phyloP scores from a whole-genome alignment of 2,888 invertebrate species.

The Drosophila silvestris region DNA sequence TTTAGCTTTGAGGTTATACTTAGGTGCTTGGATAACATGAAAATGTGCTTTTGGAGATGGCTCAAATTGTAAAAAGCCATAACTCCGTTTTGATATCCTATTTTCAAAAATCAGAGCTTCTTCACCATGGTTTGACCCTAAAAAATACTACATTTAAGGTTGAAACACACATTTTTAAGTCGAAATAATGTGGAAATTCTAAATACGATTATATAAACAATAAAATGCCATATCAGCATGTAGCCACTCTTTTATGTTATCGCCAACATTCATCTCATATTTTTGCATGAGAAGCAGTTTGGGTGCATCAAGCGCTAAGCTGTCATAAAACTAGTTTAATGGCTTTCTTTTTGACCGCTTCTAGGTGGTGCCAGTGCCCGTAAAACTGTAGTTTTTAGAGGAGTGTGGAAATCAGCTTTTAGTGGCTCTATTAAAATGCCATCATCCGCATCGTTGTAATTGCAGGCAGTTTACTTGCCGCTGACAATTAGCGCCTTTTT shows the following conservation, averaged over 20 bases:
- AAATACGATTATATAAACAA: background rate
- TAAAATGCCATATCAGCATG: background rate
- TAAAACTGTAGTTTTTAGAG: background rate
- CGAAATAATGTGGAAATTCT: background rate
- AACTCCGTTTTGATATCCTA: too few relatives aligned
- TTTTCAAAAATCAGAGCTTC: too few relatives aligned
- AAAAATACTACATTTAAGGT: too few relatives aligned
- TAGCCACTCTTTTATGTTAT: background rate
- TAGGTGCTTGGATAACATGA: too few relatives aligned
- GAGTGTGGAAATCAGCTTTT: slow-evolving; percentile 26
- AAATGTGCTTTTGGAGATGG: too few relatives aligned
- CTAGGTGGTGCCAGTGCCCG: background rate
- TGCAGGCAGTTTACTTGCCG: slow-evolving; percentile 19
- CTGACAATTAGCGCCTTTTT: slow-evolving; percentile 38
- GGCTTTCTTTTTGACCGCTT: background rate
- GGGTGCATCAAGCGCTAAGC: slow-evolving; percentile 6
- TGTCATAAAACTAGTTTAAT: slow-evolving; percentile 23
- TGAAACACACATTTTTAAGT: background rate
- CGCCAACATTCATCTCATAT: background rate
- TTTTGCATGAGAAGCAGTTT: background rate
- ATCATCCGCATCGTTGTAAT: slow-evolving; percentile 24
- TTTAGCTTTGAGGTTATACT: background rate
- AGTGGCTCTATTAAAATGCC: slow-evolving; percentile 39
- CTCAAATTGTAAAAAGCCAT: too few relatives aligned
- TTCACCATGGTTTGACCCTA: too few relatives aligned